A percentile compares a stretch with the other conserved stretches of the same genome.
Evolutionary conservation across 2,113 vertebrate species (phyloP).

Genomic region (Tragelaphus buxtoni): DNA sequence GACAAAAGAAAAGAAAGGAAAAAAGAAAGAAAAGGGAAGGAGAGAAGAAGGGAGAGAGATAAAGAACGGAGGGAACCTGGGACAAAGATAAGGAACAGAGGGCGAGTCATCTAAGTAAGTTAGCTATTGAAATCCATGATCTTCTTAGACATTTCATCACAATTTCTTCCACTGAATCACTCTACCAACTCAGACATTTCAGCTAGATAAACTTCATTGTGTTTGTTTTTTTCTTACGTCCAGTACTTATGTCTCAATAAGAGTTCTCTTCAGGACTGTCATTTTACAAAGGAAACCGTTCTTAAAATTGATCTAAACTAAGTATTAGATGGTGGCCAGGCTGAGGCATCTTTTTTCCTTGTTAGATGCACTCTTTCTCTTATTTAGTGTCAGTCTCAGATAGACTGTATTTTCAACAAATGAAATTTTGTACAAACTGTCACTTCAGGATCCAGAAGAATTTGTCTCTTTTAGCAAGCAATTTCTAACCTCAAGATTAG

Average conservation of each 20-base stretch:
- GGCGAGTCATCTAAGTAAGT: not conserved
- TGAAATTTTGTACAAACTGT: slow-evolving; percentile 8
- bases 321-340: not conserved
- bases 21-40: no score
- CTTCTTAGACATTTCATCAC: not conserved
- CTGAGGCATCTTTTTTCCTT: not conserved
- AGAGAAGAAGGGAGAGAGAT: not conserved
- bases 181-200: not conserved
- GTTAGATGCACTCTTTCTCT: not conserved
- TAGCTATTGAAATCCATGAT: not conserved
- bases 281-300: not conserved
- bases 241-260: not conserved
- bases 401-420: not conserved
- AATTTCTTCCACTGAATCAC: not conserved
- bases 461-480: slow-evolving; percentile 36
- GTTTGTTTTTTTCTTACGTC: not conserved
- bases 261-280: not conserved
- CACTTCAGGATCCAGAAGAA: not conserved
- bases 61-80: fast-evolving
- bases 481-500: slow-evolving; percentile 2
- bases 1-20: no score
- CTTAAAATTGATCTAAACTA: not conserved
- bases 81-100: not conserved
- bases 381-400: not conserved
- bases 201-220: not conserved